These are phyloP conservation scores for Colaptes auratus DNA, from an alignment of 2,113 vertebrate genomes.

Conservation along the genomic window DNA sequence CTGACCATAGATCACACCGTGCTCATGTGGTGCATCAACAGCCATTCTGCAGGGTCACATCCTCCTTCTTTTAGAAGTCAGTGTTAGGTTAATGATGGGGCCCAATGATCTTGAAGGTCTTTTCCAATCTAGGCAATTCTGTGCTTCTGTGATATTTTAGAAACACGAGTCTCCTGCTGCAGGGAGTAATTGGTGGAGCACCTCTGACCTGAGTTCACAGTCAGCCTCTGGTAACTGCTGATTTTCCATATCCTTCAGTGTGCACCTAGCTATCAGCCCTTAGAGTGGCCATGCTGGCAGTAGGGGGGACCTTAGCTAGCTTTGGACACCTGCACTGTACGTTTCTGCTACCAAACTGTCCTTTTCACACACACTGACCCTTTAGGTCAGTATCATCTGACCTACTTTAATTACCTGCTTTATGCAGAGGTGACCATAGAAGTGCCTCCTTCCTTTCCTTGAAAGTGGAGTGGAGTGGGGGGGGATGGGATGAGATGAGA, in stretches of 20 bases:
- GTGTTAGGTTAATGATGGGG: no score
- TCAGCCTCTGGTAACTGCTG: background rate
- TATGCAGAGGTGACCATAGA: background rate
- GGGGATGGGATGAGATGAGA: background rate
- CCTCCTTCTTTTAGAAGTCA: background rate
- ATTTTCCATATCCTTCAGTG: background rate
- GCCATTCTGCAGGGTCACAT: background rate
- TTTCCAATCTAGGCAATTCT: no score
- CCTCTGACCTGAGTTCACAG: background rate
- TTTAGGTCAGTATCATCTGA: background rate
- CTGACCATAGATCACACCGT: background rate
- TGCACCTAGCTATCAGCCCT: background rate
- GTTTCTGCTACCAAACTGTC: background rate
- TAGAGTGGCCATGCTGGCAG: background rate
- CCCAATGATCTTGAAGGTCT: no score
- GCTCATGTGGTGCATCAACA: fast-evolving
- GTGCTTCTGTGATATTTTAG: background rate
- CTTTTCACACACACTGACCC: background rate
- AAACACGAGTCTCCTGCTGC: background rate
- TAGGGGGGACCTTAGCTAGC: background rate
- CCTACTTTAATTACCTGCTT: background rate
- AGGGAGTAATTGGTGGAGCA: background rate
- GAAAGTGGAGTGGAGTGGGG: background rate
- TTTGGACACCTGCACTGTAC: background rate
- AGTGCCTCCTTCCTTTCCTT: background rate